Percentiles rank a stretch among this genome's conserved stretches.
Conservation (phyloP, 1,140 invertebrate species). For the Procambarus virginalis region DNA sequence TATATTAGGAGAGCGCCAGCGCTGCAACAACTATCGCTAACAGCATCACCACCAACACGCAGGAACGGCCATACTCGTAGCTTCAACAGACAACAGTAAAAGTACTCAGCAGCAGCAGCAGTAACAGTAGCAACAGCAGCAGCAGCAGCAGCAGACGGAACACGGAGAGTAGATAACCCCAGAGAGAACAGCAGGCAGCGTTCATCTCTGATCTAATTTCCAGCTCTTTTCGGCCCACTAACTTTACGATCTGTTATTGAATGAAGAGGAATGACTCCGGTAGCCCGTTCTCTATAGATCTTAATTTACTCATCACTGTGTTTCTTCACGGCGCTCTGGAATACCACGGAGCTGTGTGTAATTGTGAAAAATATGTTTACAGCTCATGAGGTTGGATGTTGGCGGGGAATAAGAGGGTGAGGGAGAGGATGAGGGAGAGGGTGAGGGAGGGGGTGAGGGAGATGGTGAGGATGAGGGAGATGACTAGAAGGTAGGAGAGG, state of each 20-base stretch:
- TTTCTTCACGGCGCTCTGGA: background rate
- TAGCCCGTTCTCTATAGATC: constrained; percentile 8
- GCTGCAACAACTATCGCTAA: background rate
- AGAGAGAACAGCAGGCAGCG: background rate
- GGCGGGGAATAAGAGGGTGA: background rate
- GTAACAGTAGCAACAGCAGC: no score
- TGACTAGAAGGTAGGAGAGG: no score
- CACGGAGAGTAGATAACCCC: background rate
- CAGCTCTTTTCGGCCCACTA: background rate
- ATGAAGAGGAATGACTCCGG: constrained; percentile 22
- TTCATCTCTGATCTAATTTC: constrained; percentile 34
- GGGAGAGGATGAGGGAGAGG: background rate
- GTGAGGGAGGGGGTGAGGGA: no score
- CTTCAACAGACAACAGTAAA: background rate
- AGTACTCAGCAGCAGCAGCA: no score
- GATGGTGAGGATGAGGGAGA: background rate
- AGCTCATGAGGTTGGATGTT: no score
- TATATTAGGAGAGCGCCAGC: no score
- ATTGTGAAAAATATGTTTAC: background rate
- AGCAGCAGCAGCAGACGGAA: background rate
- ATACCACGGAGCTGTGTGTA: background rate
- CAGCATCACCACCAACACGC: background rate
- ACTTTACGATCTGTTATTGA: constrained; percentile 37
- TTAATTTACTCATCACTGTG: constrained; percentile 22
- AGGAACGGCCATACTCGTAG: background rate